A percentile compares a stretch with the other conserved stretches of the same genome.
These are phyloP conservation scores for Parasteatoda tepidariorum DNA, from an alignment of 1,140 invertebrate species.

Conservation along the genomic window DNA sequence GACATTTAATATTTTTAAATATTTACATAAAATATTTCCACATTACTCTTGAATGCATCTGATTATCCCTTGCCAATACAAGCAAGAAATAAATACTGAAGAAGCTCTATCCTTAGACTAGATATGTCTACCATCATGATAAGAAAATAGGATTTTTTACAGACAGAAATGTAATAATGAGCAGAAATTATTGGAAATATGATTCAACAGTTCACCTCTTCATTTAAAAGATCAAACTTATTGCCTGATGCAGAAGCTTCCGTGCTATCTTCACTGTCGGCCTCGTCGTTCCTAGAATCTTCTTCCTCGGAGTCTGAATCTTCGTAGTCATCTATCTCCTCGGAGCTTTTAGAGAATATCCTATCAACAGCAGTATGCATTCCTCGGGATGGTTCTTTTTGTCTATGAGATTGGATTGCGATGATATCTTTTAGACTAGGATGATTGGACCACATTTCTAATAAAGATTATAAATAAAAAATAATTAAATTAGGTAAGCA, in stretches of 20 bases:
- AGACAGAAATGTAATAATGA: background rate
- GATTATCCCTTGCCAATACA: background rate
- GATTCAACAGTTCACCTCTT: conserved; percentile 32
- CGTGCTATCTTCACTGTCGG: conserved; percentile 49
- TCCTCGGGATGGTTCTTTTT: background rate
- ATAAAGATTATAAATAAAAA: background rate
- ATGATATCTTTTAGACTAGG: conserved; percentile 19
- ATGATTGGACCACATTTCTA: conserved; percentile 23
- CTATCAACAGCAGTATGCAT: background rate
- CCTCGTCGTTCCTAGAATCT: conserved; percentile 51
- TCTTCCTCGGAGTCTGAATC: conserved; percentile 34
- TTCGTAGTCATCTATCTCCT: conserved; percentile 36
- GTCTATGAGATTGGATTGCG: conserved; percentile 17
- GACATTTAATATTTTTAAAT: background rate
- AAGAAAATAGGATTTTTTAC: background rate
- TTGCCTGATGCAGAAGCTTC: conserved; percentile 30
- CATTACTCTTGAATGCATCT: background rate
- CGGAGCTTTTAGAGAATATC: background rate
- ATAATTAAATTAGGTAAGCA: too few species aligned
- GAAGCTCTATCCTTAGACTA: background rate
- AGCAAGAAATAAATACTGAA: background rate
- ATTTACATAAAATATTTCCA: background rate
- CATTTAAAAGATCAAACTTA: conserved; percentile 27
- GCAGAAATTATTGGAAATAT: background rate
- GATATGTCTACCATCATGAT: background rate